These are phyloP conservation scores for Falco concolor DNA, from an alignment of 2,797 vertebrate species.

Conservation along the genomic window DNA sequence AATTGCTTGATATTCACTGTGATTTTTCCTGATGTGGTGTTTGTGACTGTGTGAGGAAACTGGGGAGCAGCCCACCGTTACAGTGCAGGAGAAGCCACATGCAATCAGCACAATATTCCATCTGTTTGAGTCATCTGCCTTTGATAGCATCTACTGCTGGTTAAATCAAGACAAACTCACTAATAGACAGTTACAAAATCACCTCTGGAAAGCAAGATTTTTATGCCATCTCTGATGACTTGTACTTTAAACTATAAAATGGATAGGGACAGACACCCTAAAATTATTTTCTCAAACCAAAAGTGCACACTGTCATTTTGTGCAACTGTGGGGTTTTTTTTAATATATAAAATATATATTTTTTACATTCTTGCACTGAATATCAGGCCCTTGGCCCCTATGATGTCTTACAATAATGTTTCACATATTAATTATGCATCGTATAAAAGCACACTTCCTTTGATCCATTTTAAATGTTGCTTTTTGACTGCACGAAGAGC, in stretches of 20 bases:
- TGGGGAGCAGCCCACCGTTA: background rate
- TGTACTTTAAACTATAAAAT: background rate
- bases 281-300: background rate
- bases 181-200: background rate
- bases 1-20: background rate
- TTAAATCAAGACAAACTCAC: background rate
- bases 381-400: background rate
- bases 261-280: background rate
- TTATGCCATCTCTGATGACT: background rate
- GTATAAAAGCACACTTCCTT: conserved; percentile 6
- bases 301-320: background rate
- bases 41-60: background rate
- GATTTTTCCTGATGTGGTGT: background rate
- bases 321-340: background rate
- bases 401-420: background rate
- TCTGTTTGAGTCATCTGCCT: conserved; percentile 4
- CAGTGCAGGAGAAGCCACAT: background rate
- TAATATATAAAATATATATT: background rate
- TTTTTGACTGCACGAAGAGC: background rate
- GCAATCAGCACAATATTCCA: background rate
- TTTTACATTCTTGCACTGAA: background rate
- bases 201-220: background rate
- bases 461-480: conserved; percentile 21
- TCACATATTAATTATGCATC: conserved; percentile 7
- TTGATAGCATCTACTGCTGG: background rate